Evolutionary conservation across 2,888 invertebrate species (phyloP), one percentile per base, ranked within the genome.

Genomic region (Chesias legatella): DNA sequence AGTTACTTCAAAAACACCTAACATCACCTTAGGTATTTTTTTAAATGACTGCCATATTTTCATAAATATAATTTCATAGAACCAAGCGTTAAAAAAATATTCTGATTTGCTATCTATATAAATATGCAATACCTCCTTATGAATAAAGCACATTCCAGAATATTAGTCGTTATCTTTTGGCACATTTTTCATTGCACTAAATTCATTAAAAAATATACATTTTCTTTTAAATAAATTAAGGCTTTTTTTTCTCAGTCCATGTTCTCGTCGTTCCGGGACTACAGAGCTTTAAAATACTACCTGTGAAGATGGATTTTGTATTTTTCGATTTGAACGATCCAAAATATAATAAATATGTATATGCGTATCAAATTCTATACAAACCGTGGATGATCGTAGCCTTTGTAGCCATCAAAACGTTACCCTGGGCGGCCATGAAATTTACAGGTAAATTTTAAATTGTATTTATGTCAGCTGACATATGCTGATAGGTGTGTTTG

Each of bases 301-400:
- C 79, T 5, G 38, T 74, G 33, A 71, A 73, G 21, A 75, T 76
- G 76, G 73, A 79, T 58, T 58, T 73, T 0, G 38, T 75, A 43
- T 58, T 71, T 27, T 54, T 78, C 22, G 72, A 78, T 42, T 51
- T 63, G 1, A 60, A 60, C 26, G 50, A 68, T 4, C 57, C 63
- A 11, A 47, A 51, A 1, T 67, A 71, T 48, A 67, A 67, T 39
- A 47, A 53, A 24, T 69, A 59, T 20, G 20, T 68, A 28, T 71
- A 42, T 35, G 50, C 60, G 26, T 76, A 68, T 56, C 73, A 78
- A 73, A 65, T 78, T 21, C 9, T 69, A 5, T 74, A 64, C 43
- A 79, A 77, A 25, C 72, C 71, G 0, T 39, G 54, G 11, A 34
- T 73, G 50, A 11, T 76, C 6, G n/a, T 43, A 5, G 28, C 53